Conservation (phyloP, 2,797 vertebrate species). For the Benthosema pterotum region DNA sequence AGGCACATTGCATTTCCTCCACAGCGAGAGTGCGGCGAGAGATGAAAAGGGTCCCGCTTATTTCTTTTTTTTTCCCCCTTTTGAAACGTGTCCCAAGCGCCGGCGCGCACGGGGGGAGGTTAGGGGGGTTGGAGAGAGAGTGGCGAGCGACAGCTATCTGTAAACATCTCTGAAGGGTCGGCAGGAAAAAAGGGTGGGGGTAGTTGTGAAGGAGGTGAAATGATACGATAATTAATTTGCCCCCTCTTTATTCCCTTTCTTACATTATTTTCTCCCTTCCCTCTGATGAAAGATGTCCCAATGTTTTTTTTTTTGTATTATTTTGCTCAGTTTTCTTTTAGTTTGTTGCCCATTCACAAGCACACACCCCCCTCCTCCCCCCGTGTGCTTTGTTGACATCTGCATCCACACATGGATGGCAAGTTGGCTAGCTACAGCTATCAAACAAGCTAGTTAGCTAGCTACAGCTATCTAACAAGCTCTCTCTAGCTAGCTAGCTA, state of each 20-base stretch:
- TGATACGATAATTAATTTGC: conserved; percentile 79
- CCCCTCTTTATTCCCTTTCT: conserved; percentile 50
- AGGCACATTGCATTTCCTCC: conserved; percentile 83
- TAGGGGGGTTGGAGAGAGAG: conserved; percentile 74
- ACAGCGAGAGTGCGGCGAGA: conserved; percentile 74
- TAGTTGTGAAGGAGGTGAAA: conserved; percentile 74
- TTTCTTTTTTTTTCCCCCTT: too few relatives aligned
- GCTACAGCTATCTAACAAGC: too few relatives aligned
- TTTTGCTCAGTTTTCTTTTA: conserved; percentile 78
- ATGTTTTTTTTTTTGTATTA: conserved; percentile 81
- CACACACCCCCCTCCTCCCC: conserved; percentile 60
- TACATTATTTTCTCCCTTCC: conserved; percentile 64
- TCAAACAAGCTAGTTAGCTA: too few relatives aligned
- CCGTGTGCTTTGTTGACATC: conserved; percentile 84
- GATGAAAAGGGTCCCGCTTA: conserved; percentile 76
- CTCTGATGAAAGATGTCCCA: conserved; percentile 80
- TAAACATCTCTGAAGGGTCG: conserved; percentile 84
- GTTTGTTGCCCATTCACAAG: conserved; percentile 82
- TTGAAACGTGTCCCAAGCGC: conserved; percentile 86
- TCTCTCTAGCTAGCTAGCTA: too few relatives aligned
- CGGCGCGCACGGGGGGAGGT: too few relatives aligned
- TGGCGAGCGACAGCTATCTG: conserved; percentile 83
- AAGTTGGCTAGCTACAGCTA: too few relatives aligned
- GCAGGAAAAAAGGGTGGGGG: conserved; percentile 69
- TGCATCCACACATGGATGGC: conserved; percentile 82